Evolutionary conservation across 2,797 vertebrate genomes (phyloP).

Genomic region (Prunella strophiata): DNA sequence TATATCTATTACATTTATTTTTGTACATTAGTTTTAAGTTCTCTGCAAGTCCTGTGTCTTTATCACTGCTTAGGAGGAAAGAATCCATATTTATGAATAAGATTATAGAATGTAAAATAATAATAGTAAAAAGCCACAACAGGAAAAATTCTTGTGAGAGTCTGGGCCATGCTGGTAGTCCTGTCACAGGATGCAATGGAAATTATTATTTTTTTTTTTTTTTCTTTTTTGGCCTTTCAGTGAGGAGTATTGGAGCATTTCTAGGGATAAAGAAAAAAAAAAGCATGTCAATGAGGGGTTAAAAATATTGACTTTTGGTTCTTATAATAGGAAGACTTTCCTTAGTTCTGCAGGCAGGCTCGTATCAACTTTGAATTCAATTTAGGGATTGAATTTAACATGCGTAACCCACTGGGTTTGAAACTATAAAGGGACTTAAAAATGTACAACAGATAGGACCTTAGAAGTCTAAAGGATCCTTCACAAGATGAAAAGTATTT

Average conservation of each 20-base stretch:
- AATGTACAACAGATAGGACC: slow-evolving; percentile 70
- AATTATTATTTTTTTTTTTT: background rate
- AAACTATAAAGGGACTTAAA: slow-evolving; percentile 71
- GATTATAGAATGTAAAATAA: background rate
- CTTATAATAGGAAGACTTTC: slow-evolving; percentile 33
- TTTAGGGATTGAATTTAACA: slow-evolving; percentile 67
- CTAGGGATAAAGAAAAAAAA: background rate
- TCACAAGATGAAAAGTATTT: slow-evolving; percentile 70
- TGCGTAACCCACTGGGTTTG: slow-evolving; percentile 56
- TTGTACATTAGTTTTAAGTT: background rate
- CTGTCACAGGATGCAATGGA: background rate
- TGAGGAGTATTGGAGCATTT: background rate
- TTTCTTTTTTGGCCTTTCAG: background rate
- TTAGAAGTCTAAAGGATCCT: slow-evolving; percentile 67
- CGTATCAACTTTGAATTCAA: slow-evolving; percentile 62
- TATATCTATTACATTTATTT: background rate
- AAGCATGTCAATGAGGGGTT: background rate
- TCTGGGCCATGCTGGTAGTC: background rate
- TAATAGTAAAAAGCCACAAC: background rate
- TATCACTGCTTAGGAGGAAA: background rate
- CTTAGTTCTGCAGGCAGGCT: slow-evolving; percentile 51
- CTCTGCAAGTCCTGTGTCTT: background rate
- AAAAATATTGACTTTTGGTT: slow-evolving; percentile 57
- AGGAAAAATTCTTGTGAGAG: background rate
- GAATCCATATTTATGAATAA: background rate